Evolutionary conservation across 1,140 invertebrate species (phyloP).

Genomic region (Acromyrmex echinatior): DNA sequence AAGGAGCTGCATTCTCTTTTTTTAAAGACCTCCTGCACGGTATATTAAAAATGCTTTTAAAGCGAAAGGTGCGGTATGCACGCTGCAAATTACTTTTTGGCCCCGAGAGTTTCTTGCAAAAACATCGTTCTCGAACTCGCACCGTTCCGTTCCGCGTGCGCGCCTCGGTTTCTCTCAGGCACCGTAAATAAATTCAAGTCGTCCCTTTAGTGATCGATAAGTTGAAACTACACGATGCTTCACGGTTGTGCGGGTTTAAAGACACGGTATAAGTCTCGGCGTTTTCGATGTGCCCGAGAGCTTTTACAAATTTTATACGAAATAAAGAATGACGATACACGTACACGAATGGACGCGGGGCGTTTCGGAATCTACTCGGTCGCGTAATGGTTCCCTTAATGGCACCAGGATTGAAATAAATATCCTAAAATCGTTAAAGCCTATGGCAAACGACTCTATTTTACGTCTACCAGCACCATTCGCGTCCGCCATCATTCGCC

Average conservation of each 20-base stretch:
- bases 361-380: slow-evolving; percentile 55
- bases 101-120: slow-evolving; percentile 48
- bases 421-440: slow-evolving; percentile 70
- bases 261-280: slow-evolving; percentile 2
- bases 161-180: not conserved
- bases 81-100: slow-evolving; percentile 71
- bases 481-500: slow-evolving; percentile 20
- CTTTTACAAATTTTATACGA: slow-evolving; percentile 39
- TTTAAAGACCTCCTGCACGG: slow-evolving; percentile 8
- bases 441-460: slow-evolving; percentile 60
- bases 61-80: slow-evolving; percentile 65
- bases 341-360: not conserved
- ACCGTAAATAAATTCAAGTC: slow-evolving; percentile 59
- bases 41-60: slow-evolving; percentile 73
- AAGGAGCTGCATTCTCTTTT: slow-evolving; percentile 22
- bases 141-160: slow-evolving; percentile 52
- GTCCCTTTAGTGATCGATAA: slow-evolving; percentile 52
- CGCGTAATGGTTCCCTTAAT: slow-evolving; percentile 69
- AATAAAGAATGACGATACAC: slow-evolving; percentile 38
- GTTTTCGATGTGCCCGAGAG: slow-evolving; percentile 34
- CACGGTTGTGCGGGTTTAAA: slow-evolving; percentile 38
- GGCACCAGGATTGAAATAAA: slow-evolving; percentile 70
- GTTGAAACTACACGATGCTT: slow-evolving; percentile 52
- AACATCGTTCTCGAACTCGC: slow-evolving; percentile 14
- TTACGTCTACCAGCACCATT: slow-evolving; percentile 1